phyloP scores from a whole-genome alignment of 92 coral and sea anemone genomes.

The Galaxea fascicularis region DNA sequence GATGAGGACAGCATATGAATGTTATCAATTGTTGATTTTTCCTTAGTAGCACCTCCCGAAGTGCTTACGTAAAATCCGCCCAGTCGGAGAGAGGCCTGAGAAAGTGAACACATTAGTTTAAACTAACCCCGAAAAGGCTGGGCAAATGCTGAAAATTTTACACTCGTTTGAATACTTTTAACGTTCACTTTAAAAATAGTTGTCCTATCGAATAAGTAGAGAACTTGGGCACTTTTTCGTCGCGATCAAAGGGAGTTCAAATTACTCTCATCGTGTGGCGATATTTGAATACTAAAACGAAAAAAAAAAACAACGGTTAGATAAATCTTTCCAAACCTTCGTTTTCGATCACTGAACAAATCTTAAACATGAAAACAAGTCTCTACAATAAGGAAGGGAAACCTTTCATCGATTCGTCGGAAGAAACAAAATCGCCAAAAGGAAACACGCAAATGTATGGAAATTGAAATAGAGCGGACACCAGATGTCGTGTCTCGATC shows the following conservation, averaged over 20 bases:
- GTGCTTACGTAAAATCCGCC: not conserved
- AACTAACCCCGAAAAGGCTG: not conserved
- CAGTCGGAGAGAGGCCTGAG: not conserved
- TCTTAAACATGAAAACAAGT: not conserved
- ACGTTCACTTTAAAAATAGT: conserved; percentile 10
- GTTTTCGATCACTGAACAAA: not conserved
- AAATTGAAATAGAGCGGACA: not conserved
- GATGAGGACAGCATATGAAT: not conserved
- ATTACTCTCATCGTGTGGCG: not conserved
- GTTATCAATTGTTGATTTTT: not conserved
- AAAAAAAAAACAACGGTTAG: not conserved
- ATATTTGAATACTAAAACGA: not conserved
- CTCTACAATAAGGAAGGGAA: not conserved
- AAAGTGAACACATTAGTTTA: not conserved
- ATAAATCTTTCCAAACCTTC: not conserved
- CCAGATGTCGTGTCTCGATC: conserved; percentile 10
- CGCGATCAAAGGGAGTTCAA: conserved; percentile 12
- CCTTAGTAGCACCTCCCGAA: conserved; percentile 1
- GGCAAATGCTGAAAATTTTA: not conserved
- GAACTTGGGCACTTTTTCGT: not conserved
- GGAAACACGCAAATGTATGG: not conserved
- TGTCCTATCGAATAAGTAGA: not conserved
- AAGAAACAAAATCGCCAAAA: not conserved
- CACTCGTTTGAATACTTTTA: conserved; percentile 17
- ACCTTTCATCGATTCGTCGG: not conserved